Base-by-base conservation (phyloP, 2,797 vertebrate genomes). In the Acrossocheilus wenchowensis region DNA sequence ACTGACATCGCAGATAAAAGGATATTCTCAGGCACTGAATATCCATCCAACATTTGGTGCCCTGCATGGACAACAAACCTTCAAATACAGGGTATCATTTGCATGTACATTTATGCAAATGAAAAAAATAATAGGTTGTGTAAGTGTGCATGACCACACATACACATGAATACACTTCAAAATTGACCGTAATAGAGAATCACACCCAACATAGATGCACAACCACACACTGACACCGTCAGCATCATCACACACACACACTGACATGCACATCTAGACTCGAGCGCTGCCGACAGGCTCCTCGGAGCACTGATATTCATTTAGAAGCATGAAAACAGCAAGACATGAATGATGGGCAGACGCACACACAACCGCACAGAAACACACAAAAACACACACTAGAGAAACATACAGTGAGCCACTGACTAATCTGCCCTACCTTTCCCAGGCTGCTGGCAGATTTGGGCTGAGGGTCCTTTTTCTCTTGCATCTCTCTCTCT, bases 401-500 rank as follows among this genome's bases (percentile, higher is more conserved):
- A 30, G 26, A 36, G 36, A 71, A 45, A 85, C 64, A 85, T 21
- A 71, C n/a, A 54, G 34, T 78, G 19, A 75, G 36, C 26, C 71
- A 82, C 66, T 78, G 52, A 72, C 78, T 84, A 74, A 73, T 82
- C 79, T 79, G 68, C 82, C 90, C 89, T 95, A 96, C 95, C 94
- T 95, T 95, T 74, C 90, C 90, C 78, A 90, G 81, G 85, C 19
- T 78, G 86, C 89, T 89, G 4, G 88, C 34, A 41, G 87, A 84
- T 90, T 75, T 90, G 85, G 84, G 91, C 85, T 86, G 92, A 87
- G 92, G 81, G 89, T 95, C 92, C 83, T 87, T 92, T 78, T 94
- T 94, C 84, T 93, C 91, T 89, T 92, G 94, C 95, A 95, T 95
- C 89, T 90, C 93, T 87, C 86, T 84, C 77, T 90, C 52, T 57